Evolutionary conservation across 2,113 vertebrate species (phyloP).

Genomic region (Dunckerocampus dactyliophorus): DNA sequence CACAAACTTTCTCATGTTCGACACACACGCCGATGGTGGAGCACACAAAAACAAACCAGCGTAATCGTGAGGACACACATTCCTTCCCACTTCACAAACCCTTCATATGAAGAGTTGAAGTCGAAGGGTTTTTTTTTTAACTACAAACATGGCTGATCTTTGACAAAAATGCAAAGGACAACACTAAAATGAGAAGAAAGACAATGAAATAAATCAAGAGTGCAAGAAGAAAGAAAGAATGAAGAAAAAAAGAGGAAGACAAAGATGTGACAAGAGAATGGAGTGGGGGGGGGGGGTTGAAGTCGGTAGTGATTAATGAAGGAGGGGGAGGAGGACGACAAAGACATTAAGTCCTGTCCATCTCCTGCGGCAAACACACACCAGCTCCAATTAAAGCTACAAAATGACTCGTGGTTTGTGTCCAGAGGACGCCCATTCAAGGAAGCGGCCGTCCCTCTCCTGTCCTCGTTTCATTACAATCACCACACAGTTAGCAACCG

Average conservation of each 20-base stretch:
- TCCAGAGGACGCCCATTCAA: background rate
- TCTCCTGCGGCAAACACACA: constrained; percentile 21
- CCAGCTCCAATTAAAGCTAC: background rate
- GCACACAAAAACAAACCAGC: constrained; percentile 16
- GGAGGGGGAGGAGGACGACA: constrained; percentile 27
- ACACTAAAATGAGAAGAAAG: constrained; percentile 29
- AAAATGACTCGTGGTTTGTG: background rate
- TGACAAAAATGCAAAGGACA: constrained; percentile 59
- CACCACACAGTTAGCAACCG: background rate
- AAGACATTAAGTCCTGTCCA: constrained; percentile 24
- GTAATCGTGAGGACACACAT: constrained; percentile 11
- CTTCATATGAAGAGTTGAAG: background rate
- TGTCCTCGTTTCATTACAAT: too few relatives aligned
- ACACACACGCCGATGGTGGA: constrained; percentile 3
- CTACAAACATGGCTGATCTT: constrained; percentile 66
- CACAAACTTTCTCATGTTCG: constrained; percentile 1
- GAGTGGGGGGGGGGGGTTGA: constrained; percentile 5
- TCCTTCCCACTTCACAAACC: constrained; percentile 24
- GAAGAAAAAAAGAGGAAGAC: constrained; percentile 29
- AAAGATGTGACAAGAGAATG: constrained; percentile 23
- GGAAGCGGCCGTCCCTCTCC: too few relatives aligned
- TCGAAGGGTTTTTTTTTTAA: constrained; percentile 29
- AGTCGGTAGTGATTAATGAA: constrained; percentile 48
- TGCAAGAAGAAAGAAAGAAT: background rate
- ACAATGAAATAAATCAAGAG: background rate